These are phyloP conservation scores for Mylabris sibirica DNA, from an alignment of 2,888 invertebrate genomes.

Conservation along the genomic window DNA sequence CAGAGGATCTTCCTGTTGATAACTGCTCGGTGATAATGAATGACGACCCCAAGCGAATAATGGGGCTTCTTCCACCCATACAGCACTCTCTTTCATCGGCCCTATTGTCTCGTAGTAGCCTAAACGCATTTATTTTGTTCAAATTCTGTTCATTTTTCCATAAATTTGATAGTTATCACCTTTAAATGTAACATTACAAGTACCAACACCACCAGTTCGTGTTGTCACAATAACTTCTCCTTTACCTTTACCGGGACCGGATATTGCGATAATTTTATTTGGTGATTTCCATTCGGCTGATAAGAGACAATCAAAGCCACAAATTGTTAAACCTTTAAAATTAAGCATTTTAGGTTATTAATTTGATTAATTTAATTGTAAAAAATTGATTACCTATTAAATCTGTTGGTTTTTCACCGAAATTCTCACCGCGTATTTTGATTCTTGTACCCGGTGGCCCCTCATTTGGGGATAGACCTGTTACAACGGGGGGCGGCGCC, in stretches of 20 bases:
- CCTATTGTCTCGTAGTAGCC: slow-evolving; percentile 89
- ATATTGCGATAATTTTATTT: slow-evolving; percentile 95
- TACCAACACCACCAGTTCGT: slow-evolving; percentile 83
- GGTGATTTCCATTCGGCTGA: slow-evolving; percentile 98
- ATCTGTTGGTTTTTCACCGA: slow-evolving; percentile 86
- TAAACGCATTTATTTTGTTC: slow-evolving; percentile 43
- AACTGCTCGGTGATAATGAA: slow-evolving; percentile 83
- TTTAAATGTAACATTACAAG: slow-evolving; percentile 88
- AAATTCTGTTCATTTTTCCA: neutral
- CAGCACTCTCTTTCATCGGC: slow-evolving; percentile 96
- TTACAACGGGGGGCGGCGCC: slow-evolving; percentile 87
- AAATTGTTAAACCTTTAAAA: slow-evolving; percentile 83
- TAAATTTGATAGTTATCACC: slow-evolving; percentile 66
- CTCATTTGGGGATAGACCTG: slow-evolving; percentile 98
- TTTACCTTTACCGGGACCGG: slow-evolving; percentile 89
- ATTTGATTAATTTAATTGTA: neutral
- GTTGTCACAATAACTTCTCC: slow-evolving; percentile 94
- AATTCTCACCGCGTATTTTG: slow-evolving; percentile 93
- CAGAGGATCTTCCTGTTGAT: slow-evolving; percentile 90
- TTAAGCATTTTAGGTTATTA: slow-evolving; percentile 36
- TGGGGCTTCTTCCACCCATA: slow-evolving; percentile 95
- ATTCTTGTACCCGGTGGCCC: slow-evolving; percentile 96
- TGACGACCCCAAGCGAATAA: slow-evolving; percentile 86
- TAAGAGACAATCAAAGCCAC: slow-evolving; percentile 92
- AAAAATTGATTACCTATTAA: slow-evolving; percentile 70